phyloP scores from a whole-genome alignment of 1,140 invertebrate genomes.

The Tetranychus urticae region DNA sequence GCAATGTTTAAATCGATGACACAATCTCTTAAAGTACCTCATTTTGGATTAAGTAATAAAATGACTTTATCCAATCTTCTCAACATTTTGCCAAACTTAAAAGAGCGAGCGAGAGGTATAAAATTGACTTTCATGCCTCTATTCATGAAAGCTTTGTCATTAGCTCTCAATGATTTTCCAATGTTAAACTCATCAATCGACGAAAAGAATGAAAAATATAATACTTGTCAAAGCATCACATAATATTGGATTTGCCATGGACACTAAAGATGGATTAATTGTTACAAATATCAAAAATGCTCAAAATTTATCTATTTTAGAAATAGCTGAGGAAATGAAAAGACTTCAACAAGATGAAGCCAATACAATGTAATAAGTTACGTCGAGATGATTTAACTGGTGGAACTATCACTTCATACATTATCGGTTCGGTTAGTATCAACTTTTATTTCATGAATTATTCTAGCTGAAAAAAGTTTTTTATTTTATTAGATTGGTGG shows the following conservation, averaged over 20 bases:
- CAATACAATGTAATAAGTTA: constrained; percentile 43
- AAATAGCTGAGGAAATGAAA: constrained; percentile 65
- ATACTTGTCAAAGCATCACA: constrained; percentile 58
- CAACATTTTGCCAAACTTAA: constrained; percentile 34
- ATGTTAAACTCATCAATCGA: constrained; percentile 69
- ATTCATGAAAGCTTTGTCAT: constrained; percentile 78
- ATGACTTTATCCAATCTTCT: constrained; percentile 57
- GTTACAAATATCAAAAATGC: constrained; percentile 92
- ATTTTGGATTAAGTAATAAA: constrained; percentile 38
- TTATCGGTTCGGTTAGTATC: constrained; percentile 72
- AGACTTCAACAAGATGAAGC: constrained; percentile 47
- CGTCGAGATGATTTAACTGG: constrained; percentile 49
- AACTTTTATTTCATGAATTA: neutral
- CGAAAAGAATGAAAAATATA: constrained; percentile 43
- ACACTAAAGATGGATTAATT: constrained; percentile 70
- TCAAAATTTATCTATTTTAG: constrained; percentile 46
- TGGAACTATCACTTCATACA: constrained; percentile 86
- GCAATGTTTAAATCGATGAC: constrained; percentile 95
- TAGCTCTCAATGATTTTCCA: constrained; percentile 53
- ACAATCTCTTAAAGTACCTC: constrained; percentile 39
- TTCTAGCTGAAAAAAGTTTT: neutral
- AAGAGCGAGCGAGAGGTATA: constrained; percentile 35
- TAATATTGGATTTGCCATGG: constrained; percentile 94
- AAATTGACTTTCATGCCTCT: constrained; percentile 88
- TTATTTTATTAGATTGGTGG: constrained; percentile 50